Evolutionary conservation across 1,140 invertebrate genomes (phyloP).

Genomic region (Pseudomyrmex dendroicus): DNA sequence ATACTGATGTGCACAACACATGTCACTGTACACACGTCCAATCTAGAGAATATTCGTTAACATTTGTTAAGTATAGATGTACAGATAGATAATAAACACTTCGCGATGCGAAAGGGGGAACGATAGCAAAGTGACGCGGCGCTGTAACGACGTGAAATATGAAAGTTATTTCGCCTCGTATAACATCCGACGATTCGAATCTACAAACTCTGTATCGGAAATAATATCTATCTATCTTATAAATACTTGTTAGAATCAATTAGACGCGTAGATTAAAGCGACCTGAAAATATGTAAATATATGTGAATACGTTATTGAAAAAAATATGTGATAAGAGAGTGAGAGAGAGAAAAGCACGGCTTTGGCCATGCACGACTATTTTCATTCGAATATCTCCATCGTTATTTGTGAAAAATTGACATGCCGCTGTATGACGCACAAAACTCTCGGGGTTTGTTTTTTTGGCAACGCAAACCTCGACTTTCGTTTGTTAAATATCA

Average conservation of each 20-base stretch:
- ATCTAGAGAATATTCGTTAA: constrained; percentile 57
- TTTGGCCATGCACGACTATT: constrained; percentile 80
- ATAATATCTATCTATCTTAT: constrained; percentile 63
- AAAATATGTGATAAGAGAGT: constrained; percentile 79
- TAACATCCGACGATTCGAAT: neutral
- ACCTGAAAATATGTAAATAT: constrained; percentile 67
- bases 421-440: neutral
- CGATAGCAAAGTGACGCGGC: neutral
- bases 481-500: too few species aligned
- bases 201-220: constrained; percentile 17
- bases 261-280: constrained; percentile 27
- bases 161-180: neutral
- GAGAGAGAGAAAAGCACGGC: constrained; percentile 69
- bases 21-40: constrained; percentile 76
- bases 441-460: too few species aligned
- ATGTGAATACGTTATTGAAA: constrained; percentile 39
- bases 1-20: constrained; percentile 73
- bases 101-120: neutral
- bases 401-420: constrained; percentile 74
- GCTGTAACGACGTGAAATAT: constrained; percentile 4
- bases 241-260: constrained; percentile 68
- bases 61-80: constrained; percentile 9
- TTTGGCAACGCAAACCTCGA: too few species aligned
- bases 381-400: constrained; percentile 77
- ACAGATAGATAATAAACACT: constrained; percentile 2